phyloP scores from a whole-genome alignment of 23 tunicate species.

The Halocynthia aurantium region DNA sequence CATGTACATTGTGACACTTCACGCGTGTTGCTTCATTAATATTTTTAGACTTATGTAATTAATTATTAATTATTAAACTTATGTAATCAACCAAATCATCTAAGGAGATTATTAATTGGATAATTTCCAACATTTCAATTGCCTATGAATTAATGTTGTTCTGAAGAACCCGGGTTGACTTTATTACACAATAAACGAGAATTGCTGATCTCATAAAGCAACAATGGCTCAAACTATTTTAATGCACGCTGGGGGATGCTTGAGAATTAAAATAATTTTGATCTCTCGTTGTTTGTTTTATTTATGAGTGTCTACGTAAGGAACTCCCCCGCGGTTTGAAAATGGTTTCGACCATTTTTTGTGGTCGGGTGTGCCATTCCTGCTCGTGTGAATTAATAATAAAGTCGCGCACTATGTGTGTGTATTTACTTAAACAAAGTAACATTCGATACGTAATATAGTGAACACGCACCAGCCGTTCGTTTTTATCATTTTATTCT shows the following conservation, averaged over 20 bases:
- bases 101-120: too few species aligned
- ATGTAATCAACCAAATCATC: too few species aligned
- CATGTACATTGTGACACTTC: too few species aligned
- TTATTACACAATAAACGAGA: constrained; percentile 6
- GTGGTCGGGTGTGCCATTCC: not conserved
- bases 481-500: constrained; percentile 1
- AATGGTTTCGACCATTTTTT: not conserved
- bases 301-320: not conserved
- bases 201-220: constrained; percentile 11
- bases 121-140: too few species aligned
- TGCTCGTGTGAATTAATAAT: not conserved
- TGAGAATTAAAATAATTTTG: not conserved
- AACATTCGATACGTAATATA: not conserved
- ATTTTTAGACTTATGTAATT: too few species aligned
- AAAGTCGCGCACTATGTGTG: not conserved
- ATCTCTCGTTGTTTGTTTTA: not conserved
- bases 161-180: not conserved
- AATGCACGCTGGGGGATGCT: not conserved
- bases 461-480: not conserved
- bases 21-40: too few species aligned
- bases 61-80: too few species aligned
- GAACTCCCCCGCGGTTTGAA: not conserved
- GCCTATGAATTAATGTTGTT: too few species aligned
- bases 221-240: not conserved
- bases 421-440: not conserved